Evolutionary conservation across 2,888 invertebrate species (phyloP), one percentile per base, ranked within the genome.

Genomic region (Rhorus exstirpatorius): DNA sequence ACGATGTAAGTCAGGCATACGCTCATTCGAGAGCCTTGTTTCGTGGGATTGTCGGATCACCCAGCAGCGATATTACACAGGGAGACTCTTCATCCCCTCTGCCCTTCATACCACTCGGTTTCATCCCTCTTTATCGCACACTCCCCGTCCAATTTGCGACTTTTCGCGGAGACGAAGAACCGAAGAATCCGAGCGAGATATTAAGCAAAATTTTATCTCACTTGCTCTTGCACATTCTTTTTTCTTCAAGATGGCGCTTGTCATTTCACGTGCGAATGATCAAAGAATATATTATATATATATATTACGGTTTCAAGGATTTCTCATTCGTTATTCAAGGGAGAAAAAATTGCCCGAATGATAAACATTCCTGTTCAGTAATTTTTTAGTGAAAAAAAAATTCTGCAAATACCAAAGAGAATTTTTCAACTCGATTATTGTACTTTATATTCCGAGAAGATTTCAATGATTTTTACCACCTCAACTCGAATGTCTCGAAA

Each of bases 1-100:
- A 88, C 86, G 88, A 86, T 88, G 90, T 88, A 91, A 92, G 90
- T 92, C 92, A 90, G 89, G 91, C 92, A 91, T 92, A 88, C 89
- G 85, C 86, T 88, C 88, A 90, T 90, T 92, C 89, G 88, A 92
- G 92, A 87, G 89, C 88, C 91, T 91, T 90, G 92, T 92, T 91
- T 92, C 90, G 91, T 91, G 89, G 89, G 91, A 92, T 92, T 89
- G 91, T 87, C 86, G 87, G 88, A 90, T 89, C 86, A 86, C 81
- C 86, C 84, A 74, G 84, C 46, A 80, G 19, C 85, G 86, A 86
- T 88, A 87, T 87, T 86, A 86, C 85, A 78, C 81, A 81, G 79
- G 49, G 61, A 55, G 72, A 72, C 12, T 14, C 26, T 61, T 61
- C 44, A 19, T 38, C 17, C 3, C 21, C 19, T 12, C 12, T 19